Conservation (phyloP, 2,113 vertebrate genomes). For the Brienomyrus brachyistius region DNA sequence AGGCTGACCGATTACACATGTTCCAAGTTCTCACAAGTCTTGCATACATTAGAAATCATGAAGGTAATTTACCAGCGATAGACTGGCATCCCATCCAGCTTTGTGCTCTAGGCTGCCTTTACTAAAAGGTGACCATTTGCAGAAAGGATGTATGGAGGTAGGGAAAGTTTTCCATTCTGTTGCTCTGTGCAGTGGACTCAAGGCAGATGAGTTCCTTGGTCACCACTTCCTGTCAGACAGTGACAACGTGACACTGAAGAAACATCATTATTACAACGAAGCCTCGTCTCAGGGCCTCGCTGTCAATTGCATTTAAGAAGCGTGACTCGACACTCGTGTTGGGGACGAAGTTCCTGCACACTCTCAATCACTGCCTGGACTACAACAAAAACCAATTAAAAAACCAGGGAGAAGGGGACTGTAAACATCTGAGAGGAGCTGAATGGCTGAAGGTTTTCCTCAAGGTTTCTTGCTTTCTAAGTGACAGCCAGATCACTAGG, state of each 20-base stretch:
- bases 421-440: background rate
- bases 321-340: background rate
- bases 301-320: too few relatives aligned
- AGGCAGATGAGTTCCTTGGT: background rate
- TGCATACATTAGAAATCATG: background rate
- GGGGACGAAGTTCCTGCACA: background rate
- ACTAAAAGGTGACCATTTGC: background rate
- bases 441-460: background rate
- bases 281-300: too few relatives aligned
- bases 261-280: too few relatives aligned
- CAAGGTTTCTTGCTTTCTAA: background rate
- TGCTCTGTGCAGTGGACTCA: background rate
- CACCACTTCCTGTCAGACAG: background rate
- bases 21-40: background rate
- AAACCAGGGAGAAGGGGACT: background rate
- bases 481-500: background rate
- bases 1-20: background rate
- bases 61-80: background rate
- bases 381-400: background rate
- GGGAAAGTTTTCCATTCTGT: background rate
- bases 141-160: background rate
- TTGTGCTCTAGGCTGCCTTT: background rate
- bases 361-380: background rate
- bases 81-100: background rate
- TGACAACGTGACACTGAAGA: background rate